These are phyloP conservation scores for Potamilus streckersoni DNA, from an alignment of 1,140 invertebrate species.

Conservation along the genomic window DNA sequence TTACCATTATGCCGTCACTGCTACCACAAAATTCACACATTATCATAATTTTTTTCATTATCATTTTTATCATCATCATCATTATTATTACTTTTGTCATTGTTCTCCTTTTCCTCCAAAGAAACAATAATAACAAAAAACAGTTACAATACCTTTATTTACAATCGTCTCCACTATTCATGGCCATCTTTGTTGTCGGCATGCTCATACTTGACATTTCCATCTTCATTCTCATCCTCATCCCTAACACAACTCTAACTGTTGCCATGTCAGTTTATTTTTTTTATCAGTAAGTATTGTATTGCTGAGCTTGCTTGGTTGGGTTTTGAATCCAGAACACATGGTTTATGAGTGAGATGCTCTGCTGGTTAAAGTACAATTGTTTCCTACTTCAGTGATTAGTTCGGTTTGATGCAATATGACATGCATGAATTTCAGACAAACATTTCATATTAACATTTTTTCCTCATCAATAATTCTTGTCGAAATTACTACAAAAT, in stretches of 20 bases:
- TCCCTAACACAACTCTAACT: neutral
- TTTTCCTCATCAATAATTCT: too few species aligned
- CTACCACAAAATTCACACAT: neutral
- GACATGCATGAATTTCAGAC: too few species aligned
- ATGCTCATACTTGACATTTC: neutral
- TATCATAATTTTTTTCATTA: neutral
- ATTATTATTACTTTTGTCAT: neutral
- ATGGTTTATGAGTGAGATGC: too few species aligned
- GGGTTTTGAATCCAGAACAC: too few species aligned
- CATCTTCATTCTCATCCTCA: neutral
- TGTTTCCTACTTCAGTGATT: too few species aligned
- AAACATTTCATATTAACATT: too few species aligned
- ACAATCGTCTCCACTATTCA: neutral
- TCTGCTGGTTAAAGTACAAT: too few species aligned
- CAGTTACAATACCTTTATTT: neutral
- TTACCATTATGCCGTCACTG: neutral
- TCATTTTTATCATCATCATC: neutral
- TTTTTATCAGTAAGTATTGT: too few species aligned
- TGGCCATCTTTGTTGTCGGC: neutral
- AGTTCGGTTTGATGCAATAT: too few species aligned
- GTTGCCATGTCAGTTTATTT: too few species aligned
- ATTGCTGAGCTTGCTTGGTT: too few species aligned
- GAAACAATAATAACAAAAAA: neutral
- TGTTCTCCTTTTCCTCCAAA: neutral
- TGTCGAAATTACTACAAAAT: too few species aligned